A percentile compares a stretch with the other conserved stretches of the same genome.
These are phyloP conservation scores for Gandaritis pyraliata DNA, from an alignment of 2,888 invertebrate genomes.

Conservation along the genomic window DNA sequence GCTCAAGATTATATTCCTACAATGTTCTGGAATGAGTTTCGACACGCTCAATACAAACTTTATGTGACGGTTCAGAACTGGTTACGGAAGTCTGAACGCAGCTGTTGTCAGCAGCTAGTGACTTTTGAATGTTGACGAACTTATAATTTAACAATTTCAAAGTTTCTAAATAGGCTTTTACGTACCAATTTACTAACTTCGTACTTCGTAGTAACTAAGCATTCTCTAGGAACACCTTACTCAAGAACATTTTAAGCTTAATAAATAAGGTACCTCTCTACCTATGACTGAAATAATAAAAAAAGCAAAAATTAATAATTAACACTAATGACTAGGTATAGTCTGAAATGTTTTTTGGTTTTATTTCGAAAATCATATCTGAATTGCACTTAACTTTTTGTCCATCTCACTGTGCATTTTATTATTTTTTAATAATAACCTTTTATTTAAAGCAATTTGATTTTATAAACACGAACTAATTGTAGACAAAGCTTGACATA, in stretches of 20 bases:
- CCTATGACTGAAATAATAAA: no score
- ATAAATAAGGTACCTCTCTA: no score
- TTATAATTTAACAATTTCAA: constrained; percentile 8
- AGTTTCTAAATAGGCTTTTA: neutral
- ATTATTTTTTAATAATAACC: neutral
- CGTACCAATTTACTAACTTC: neutral
- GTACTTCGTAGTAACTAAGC: neutral
- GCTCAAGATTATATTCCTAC: constrained; percentile 50
- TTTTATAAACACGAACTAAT: neutral
- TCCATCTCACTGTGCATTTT: no score
- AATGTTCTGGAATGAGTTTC: constrained; percentile 47
- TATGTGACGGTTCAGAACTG: constrained; percentile 56
- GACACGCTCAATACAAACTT: constrained; percentile 56
- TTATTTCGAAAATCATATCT: no score
- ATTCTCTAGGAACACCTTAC: neutral
- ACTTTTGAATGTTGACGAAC: constrained; percentile 15
- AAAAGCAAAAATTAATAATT: no score
- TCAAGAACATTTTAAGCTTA: neutral
- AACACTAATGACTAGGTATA: no score
- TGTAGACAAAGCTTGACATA: neutral
- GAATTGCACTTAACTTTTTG: no score
- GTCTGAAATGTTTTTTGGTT: no score
- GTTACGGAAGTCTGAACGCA: constrained; percentile 47
- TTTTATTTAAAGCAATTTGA: neutral
- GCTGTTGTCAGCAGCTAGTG: constrained; percentile 44